These are phyloP conservation scores for Eulemur albifrons DNA, from an alignment of 2,797 vertebrate genomes.

Conservation along the genomic window DNA sequence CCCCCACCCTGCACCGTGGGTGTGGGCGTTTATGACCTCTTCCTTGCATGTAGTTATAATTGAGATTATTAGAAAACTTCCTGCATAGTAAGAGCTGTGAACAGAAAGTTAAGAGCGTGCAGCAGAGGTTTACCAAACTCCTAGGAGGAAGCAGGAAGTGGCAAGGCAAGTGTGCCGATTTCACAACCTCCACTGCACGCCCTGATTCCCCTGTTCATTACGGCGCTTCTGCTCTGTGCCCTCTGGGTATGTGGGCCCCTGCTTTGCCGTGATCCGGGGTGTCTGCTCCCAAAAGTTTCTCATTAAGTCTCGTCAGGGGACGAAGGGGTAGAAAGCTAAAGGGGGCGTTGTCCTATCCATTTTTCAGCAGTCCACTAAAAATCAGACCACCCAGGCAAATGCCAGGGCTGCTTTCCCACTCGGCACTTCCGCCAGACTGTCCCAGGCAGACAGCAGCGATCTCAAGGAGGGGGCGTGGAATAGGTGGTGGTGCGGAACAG, in stretches of 20 bases:
- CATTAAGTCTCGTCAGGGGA: background rate
- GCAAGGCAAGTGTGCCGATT: conserved; percentile 7
- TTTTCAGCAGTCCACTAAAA: background rate
- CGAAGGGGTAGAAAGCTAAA: background rate
- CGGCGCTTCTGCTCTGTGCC: background rate
- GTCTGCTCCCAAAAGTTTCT: background rate
- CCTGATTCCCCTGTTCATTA: background rate
- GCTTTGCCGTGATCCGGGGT: background rate
- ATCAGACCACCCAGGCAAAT: background rate
- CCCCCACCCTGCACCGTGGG: background rate
- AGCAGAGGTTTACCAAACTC: conserved; percentile 3
- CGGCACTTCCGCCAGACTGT: background rate
- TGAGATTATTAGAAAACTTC: conserved; percentile 44
- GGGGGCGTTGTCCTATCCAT: background rate
- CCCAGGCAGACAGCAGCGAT: background rate
- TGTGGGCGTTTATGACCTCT: background rate
- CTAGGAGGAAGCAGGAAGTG: conserved; percentile 62
- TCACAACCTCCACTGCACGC: background rate
- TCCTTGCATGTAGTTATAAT: background rate
- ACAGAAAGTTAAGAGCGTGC: background rate
- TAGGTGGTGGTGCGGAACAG: background rate
- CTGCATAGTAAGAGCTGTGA: background rate
- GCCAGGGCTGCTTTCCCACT: background rate
- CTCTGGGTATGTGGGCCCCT: background rate
- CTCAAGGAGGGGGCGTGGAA: background rate